A percentile compares a stretch with the other conserved stretches of the same genome.
Conservation (phyloP, 2,888 invertebrate species). For the Lissocephala sabroskyi region DNA sequence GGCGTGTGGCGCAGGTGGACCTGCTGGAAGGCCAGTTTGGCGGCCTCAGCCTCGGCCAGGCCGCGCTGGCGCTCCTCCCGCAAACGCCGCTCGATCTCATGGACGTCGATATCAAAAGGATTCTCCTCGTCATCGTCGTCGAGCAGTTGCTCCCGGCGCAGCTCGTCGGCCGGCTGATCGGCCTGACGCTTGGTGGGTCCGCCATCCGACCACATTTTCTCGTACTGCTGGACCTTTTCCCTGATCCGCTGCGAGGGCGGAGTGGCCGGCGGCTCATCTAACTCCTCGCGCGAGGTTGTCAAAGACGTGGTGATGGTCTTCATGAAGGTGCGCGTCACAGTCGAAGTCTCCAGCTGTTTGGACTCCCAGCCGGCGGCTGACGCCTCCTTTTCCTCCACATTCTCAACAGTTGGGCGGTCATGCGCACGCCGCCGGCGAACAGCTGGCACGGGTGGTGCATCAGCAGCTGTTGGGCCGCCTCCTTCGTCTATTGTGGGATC, state of each 20-base stretch:
- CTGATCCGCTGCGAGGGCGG: conserved; percentile 74
- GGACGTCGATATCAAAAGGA: conserved; percentile 74
- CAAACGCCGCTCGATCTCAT: conserved; percentile 77
- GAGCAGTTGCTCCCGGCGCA: conserved; percentile 36
- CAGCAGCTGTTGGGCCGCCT: conserved; percentile 20
- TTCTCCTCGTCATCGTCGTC: conserved; percentile 56
- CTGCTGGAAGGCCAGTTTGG: conserved; percentile 74
- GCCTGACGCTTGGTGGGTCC: conserved; percentile 52
- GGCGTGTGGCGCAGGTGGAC: conserved; percentile 77
- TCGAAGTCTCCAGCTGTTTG: conserved; percentile 57
- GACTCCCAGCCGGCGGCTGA: conserved; percentile 8
- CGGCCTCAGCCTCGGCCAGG: conserved; percentile 72
- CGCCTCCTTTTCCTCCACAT: conserved; percentile 27
- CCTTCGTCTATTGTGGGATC: conserved; percentile 55
- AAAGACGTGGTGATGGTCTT: conserved; percentile 59
- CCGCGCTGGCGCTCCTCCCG: conserved; percentile 74
- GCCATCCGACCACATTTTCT: conserved; percentile 81
- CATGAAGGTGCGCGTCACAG: conserved; percentile 55
- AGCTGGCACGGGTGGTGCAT: conserved; percentile 55
- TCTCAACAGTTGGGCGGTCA: conserved; percentile 38
- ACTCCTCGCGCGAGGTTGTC: conserved; percentile 38
- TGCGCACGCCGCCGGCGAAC: conserved; percentile 59
- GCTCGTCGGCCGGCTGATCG: conserved; percentile 58
- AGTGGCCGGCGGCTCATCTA: conserved; percentile 26
- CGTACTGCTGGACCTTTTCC: conserved; percentile 85